Conservation (phyloP, 2,113 vertebrate species). For the Pachypanchax playfairii region DNA sequence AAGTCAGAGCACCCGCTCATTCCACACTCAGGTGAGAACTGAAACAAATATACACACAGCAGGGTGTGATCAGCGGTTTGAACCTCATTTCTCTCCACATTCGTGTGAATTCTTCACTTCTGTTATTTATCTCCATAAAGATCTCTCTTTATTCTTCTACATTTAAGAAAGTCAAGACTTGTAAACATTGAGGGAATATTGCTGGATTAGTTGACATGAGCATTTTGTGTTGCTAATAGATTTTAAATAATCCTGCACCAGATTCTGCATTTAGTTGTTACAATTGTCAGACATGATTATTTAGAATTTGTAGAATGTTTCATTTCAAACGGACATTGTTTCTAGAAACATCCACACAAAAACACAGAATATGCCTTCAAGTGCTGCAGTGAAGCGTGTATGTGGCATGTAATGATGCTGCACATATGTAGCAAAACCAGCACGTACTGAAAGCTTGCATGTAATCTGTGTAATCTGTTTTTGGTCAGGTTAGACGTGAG, state of each 20-base stretch:
- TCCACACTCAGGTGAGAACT: constrained; percentile 85
- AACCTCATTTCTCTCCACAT: constrained; percentile 1
- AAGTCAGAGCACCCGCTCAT: constrained; percentile 87
- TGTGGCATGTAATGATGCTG: too few relatives aligned
- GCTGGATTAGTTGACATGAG: neutral
- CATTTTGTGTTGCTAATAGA: constrained; percentile 37
- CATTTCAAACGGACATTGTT: too few relatives aligned
- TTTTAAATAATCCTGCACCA: constrained; percentile 8
- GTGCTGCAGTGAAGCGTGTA: too few relatives aligned
- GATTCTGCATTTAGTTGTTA: too few relatives aligned
- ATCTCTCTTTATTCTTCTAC: neutral
- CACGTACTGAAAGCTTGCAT: too few relatives aligned
- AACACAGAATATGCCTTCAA: too few relatives aligned
- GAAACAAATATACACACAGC: neutral
- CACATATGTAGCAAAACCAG: too few relatives aligned
- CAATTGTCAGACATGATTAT: too few relatives aligned
- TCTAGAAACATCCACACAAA: too few relatives aligned
- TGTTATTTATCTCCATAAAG: constrained; percentile 17
- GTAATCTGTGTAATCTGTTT: too few relatives aligned
- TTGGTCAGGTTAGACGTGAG: too few relatives aligned
- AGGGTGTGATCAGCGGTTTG: neutral
- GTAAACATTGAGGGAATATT: neutral
- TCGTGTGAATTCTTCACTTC: neutral
- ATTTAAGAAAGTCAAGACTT: constrained; percentile 3
- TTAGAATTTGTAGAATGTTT: too few relatives aligned